phyloP scores from a whole-genome alignment of 2,113 vertebrate genomes.

The Psettodes erumei region DNA sequence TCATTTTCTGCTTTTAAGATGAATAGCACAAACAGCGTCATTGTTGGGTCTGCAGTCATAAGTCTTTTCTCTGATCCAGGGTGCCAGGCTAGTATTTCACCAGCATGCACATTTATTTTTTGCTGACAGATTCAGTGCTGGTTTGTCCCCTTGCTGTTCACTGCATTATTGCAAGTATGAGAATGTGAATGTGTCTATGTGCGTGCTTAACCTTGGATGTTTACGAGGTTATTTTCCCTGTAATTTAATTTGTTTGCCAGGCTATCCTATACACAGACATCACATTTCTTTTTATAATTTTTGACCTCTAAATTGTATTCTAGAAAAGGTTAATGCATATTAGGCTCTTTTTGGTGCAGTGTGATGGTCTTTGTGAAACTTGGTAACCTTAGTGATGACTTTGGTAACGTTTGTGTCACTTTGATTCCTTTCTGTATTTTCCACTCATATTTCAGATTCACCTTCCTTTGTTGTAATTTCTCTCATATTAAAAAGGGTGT shows the following conservation, averaged over 20 bases:
- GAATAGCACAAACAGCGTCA: slow-evolving; percentile 23
- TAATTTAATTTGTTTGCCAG: slow-evolving; percentile 24
- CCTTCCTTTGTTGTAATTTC: slow-evolving; percentile 17
- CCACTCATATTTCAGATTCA: slow-evolving; percentile 7
- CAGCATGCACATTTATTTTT: slow-evolving; percentile 43
- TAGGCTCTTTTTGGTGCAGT: not conserved
- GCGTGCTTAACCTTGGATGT: slow-evolving; percentile 40
- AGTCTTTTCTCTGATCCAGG: slow-evolving; percentile 39
- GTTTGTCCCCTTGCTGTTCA: slow-evolving; percentile 30
- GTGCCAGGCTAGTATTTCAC: slow-evolving; percentile 50
- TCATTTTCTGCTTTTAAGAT: slow-evolving; percentile 28
- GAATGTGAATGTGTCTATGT: not conserved
- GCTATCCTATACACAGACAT: not conserved
- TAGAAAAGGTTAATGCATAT: not conserved
- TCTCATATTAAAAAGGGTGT: not conserved
- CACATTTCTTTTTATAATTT: not conserved
- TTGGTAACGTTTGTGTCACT: slow-evolving; percentile 22
- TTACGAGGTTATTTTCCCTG: slow-evolving; percentile 27
- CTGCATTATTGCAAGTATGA: slow-evolving; percentile 44
- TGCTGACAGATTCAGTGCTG: slow-evolving; percentile 60
- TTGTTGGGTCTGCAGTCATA: slow-evolving; percentile 27
- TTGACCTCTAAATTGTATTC: slow-evolving; percentile 4
- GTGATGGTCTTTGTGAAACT: not conserved
- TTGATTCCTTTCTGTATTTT: slow-evolving; percentile 21
- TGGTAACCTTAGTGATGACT: slow-evolving; percentile 19